Conservation (phyloP, 2,113 vertebrate genomes). For the Panurus biarmicus region DNA sequence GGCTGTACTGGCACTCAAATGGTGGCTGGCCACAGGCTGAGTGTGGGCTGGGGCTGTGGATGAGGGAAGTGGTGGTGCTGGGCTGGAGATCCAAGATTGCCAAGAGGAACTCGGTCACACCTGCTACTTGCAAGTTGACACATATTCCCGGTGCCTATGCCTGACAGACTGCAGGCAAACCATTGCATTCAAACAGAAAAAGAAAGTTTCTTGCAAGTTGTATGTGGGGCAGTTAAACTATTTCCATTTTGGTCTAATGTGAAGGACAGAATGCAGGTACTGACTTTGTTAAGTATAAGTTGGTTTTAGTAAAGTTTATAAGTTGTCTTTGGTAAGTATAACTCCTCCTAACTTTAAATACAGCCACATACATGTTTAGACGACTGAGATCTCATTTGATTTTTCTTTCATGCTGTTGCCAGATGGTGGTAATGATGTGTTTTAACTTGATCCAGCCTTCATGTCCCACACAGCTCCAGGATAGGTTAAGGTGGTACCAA, state of each 20-base stretch:
- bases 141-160: fast-evolving
- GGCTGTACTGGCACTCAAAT: fast-evolving
- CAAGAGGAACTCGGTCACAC: fast-evolving
- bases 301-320: neutral
- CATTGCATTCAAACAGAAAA: neutral
- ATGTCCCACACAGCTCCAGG: neutral
- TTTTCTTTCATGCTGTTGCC: neutral
- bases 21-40: neutral
- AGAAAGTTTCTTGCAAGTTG: neutral
- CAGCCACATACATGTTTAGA: neutral
- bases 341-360: neutral
- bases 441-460: neutral
- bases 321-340: neutral
- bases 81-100: neutral
- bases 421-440: neutral
- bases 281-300: neutral
- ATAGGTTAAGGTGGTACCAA: neutral
- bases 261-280: neutral
- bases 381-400: neutral
- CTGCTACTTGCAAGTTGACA: neutral
- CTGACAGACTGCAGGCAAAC: neutral
- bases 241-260: neutral
- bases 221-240: neutral
- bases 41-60: neutral
- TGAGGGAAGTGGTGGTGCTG: neutral